These are phyloP conservation scores for Globodera ellingtonae DNA, from an alignment of 1,140 invertebrate species.

Conservation along the genomic window DNA sequence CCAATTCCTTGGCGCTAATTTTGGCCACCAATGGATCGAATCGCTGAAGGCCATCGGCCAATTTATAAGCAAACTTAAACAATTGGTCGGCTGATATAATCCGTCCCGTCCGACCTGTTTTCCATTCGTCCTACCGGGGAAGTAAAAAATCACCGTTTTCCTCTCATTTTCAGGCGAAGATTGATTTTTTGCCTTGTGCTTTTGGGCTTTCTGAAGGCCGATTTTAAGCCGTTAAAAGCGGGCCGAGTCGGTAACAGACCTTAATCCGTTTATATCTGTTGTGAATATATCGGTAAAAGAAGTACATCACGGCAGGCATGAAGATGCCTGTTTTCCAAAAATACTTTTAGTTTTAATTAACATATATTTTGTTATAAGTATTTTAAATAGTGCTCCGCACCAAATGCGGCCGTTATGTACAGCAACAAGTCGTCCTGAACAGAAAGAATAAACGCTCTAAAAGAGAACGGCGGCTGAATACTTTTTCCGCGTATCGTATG, in stretches of 20 bases:
- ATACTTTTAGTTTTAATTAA: neutral
- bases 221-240: neutral
- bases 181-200: slow-evolving; percentile 24
- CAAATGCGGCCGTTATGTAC: slow-evolving; percentile 37
- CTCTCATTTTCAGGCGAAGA: neutral
- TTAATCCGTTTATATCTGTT: slow-evolving; percentile 13
- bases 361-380: neutral
- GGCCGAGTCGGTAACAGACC: neutral
- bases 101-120: neutral
- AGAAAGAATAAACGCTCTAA: slow-evolving; percentile 5
- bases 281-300: slow-evolving; percentile 37
- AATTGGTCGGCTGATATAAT: neutral
- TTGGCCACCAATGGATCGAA: slow-evolving; percentile 42
- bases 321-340: slow-evolving; percentile 29
- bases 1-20: slow-evolving; percentile 27
- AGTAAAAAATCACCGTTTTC: slow-evolving; percentile 28
- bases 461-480: neutral
- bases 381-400: neutral
- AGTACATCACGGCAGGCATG: slow-evolving; percentile 46
- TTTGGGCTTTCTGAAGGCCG: slow-evolving; percentile 1
- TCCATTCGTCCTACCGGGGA: neutral
- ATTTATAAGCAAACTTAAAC: slow-evolving; percentile 31
- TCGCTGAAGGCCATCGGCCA: slow-evolving; percentile 33
- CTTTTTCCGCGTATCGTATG: slow-evolving; percentile 41
- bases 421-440: slow-evolving; percentile 33